Evolutionary conservation across 2,113 vertebrate genomes (phyloP), one percentile per base, ranked within the genome.

Genomic region (Clarias magur): DNA sequence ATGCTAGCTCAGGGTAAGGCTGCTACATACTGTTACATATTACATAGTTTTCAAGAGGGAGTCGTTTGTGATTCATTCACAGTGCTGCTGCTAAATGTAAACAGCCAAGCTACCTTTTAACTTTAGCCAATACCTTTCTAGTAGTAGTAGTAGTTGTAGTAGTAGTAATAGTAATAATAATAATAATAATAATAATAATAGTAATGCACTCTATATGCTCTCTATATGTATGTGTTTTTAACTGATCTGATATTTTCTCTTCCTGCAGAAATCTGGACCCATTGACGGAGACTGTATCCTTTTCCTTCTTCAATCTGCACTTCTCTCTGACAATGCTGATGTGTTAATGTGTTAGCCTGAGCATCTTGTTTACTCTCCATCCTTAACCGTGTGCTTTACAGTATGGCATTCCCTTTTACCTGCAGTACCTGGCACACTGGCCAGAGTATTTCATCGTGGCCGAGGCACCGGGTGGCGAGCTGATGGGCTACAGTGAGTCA

Each of bases 361-460:
- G 8, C 42, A 0, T 70, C 12, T 48, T 42, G 19, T 25, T 9
- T 25, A 17, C 57, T 83, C 42, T 82, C 67, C 25, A n/a, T 87
- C 90, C 82, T 92, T 93, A 73, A 94, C 91, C 0, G 23, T 79
- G 21, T 81, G 2, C 17, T 81, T 57, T 87, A 63, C 90, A 98
- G 98, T 99, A 99, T 92, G 97, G 98, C 62, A 99, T 98, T 87
- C 97, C 98, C 0, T 99, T 99, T 89, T 99, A 99, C 89, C 92
- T 98, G 53, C 98, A 99, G 94, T 99, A 99, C 90, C 94, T 99
- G 6, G 98, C 98, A 19, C 98, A 99, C 91, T 98, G 98, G 98
- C 98, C 98, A 0, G 97, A 99, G 93, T 99, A 99, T 86, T 99
- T 99, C 93, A 96, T 99, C 1, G 97, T 99, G 1, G 97, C 98